Evolutionary conservation across 2,888 invertebrate species (phyloP).

Genomic region (Phortica magna): DNA sequence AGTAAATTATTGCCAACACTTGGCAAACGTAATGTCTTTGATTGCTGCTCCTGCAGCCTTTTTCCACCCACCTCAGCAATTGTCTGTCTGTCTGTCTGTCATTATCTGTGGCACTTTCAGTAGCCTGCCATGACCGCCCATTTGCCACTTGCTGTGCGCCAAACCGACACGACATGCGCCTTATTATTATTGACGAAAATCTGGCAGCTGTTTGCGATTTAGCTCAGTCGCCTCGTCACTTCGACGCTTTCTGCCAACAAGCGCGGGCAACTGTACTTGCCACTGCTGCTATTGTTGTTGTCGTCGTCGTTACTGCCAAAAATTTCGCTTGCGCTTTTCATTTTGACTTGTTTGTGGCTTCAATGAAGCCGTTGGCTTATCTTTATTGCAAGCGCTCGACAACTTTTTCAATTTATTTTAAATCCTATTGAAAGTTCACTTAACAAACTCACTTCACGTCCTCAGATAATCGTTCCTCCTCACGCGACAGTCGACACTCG

Average conservation of each 20-base stretch:
- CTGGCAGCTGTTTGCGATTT: constrained; percentile 28
- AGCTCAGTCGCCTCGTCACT: not conserved
- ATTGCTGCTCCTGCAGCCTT: too few species aligned
- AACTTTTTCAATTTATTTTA: constrained; percentile 36
- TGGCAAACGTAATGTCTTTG: not conserved
- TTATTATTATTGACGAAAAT: constrained; percentile 28
- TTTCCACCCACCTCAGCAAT: not conserved
- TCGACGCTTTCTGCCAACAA: too few species aligned
- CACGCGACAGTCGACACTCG: too few species aligned
- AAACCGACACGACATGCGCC: not conserved
- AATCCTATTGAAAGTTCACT: constrained; percentile 2
- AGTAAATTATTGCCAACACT: constrained; percentile 4
- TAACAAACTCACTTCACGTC: too few species aligned
- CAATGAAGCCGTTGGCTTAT: constrained; percentile 26
- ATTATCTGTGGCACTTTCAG: constrained; percentile 4
- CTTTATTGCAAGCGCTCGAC: constrained; percentile 15
- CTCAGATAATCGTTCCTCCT: too few species aligned
- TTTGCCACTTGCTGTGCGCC: too few species aligned
- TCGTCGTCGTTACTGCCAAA: not conserved
- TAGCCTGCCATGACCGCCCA: too few species aligned
- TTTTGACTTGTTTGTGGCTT: constrained; percentile 21
- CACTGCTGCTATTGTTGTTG: not conserved
- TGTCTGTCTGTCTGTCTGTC: not conserved
- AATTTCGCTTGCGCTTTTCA: not conserved
- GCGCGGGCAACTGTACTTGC: too few species aligned